These are phyloP conservation scores for Timema cristinae DNA, from an alignment of 2,888 invertebrate species.

Conservation along the genomic window DNA sequence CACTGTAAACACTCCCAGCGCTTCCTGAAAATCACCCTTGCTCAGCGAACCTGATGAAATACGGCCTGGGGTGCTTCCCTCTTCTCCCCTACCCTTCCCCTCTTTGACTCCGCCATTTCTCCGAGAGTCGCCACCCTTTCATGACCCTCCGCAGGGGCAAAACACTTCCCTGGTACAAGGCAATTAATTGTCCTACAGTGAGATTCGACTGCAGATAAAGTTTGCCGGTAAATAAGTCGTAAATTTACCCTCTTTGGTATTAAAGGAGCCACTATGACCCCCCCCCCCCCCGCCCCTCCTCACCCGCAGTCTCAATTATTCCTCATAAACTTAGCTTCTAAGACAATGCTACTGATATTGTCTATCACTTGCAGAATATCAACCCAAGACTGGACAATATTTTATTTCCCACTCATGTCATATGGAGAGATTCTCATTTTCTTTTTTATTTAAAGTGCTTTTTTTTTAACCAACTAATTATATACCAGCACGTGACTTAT, in stretches of 20 bases:
- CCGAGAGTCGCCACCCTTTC: not conserved
- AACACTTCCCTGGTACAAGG: not conserved
- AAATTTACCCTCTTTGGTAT: not conserved
- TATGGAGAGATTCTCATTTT: no score
- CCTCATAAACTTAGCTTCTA: no score
- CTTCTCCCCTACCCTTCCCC: not conserved
- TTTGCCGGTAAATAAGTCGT: constrained; percentile 15
- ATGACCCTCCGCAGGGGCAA: not conserved
- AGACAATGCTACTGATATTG: no score
- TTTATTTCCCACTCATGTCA: no score
- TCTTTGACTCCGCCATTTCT: not conserved
- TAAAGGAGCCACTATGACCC: not conserved
- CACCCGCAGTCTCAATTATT: not conserved
- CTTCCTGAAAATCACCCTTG: no score
- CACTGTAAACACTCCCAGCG: no score
- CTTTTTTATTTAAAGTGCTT: no score
- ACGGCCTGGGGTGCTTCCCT: not conserved
- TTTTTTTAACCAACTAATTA: no score
- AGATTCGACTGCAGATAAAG: constrained; percentile 12
- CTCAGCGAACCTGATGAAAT: no score
- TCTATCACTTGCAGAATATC: no score
- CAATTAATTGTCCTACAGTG: constrained; percentile 13
- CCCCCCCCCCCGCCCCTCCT: not conserved
- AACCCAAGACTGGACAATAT: no score
- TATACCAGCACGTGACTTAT: no score